Conservation (phyloP, 2,888 invertebrate species). For the Dynastes hyllus region DNA sequence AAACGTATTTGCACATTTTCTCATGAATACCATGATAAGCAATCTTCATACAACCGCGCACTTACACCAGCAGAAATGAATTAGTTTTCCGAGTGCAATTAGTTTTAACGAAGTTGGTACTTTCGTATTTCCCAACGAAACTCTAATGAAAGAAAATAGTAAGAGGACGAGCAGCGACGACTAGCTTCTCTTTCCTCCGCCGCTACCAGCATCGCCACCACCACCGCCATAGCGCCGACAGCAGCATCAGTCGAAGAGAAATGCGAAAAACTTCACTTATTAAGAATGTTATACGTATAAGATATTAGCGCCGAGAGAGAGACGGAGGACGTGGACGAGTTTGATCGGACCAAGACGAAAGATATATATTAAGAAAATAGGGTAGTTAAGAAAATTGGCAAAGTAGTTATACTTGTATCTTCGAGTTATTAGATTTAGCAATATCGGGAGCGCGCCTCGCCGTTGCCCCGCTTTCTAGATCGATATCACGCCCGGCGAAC, state of each 20-base stretch:
- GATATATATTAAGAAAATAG: slow-evolving; percentile 68
- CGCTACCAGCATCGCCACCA: slow-evolving; percentile 1
- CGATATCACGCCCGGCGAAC: slow-evolving; percentile 13
- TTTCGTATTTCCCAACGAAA: slow-evolving; percentile 60
- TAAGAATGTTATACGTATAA: slow-evolving; percentile 67
- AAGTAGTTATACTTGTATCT: slow-evolving; percentile 68
- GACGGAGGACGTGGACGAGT: slow-evolving; percentile 54
- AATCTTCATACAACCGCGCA: slow-evolving; percentile 13
- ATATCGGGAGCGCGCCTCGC: slow-evolving; percentile 58
- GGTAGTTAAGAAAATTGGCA: slow-evolving; percentile 69
- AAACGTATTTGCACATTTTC: slow-evolving; percentile 10
- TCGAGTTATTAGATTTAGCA: slow-evolving; percentile 67
- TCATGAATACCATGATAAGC: neutral
- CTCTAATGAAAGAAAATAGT: slow-evolving; percentile 62
- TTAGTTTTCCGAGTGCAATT: slow-evolving; percentile 60
- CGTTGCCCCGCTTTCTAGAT: slow-evolving; percentile 16
- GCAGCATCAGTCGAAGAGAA: slow-evolving; percentile 61
- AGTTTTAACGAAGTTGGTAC: slow-evolving; percentile 66
- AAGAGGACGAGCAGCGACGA: slow-evolving; percentile 56
- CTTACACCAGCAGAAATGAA: slow-evolving; percentile 44
- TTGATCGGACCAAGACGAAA: slow-evolving; percentile 56
- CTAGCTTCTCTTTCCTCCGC: neutral
- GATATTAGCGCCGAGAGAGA: slow-evolving; percentile 64
- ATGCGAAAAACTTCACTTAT: slow-evolving; percentile 69
- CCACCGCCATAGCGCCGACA: slow-evolving; percentile 31